Evolutionary conservation across 2,888 invertebrate genomes (phyloP), one percentile per base, ranked within the genome.

Genomic region (Tetanocera ferruginea): DNA sequence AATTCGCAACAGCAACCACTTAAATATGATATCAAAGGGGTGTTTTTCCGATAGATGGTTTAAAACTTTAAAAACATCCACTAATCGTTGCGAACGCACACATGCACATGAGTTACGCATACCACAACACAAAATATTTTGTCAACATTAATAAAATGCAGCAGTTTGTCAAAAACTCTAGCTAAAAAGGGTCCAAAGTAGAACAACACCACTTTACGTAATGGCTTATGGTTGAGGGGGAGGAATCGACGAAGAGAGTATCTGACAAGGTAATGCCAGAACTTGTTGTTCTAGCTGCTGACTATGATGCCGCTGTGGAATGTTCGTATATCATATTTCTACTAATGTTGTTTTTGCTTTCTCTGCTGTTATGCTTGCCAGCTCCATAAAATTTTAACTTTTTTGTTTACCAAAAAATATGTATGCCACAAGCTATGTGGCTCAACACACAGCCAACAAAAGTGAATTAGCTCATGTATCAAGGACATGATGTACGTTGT

Each of bases 351-450:
- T 37, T 67, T 43, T 67, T 67, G 19, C 19, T 28, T 23, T 28
- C 37, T 57, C 62, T 62, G 23, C n/a, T 76, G 31, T 51, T 76
- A 69, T 19, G 14, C 11, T 34, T 76, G 67, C 19, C 43, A 14
- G 23, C 25, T 25, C 6, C 51, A 69, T 66, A 23, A 5, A 66
- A 66, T 66, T 66, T 66, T 1, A 66, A 66, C n/a, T n/a, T 17
- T 64, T 31, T 66, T 66, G 64, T 37, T 34, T 43, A 43, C 17
- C 49, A 9, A 28, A 34, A 66, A 69, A 69, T 69, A 69, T 69
- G 49, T 69, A 25, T 28, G 69, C 69, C 69, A 69, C 69, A 69
- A 34, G 51, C 64, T n/a, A 31, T 66, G 25, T 51, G 69, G 69
- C 28, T 25, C 51, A 51, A 69, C 5, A 25, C 28, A 8, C 28